Evolutionary conservation across 1,140 invertebrate species (phyloP), one percentile per base, ranked within the genome.

Genomic region (Brachionus rubens): DNA sequence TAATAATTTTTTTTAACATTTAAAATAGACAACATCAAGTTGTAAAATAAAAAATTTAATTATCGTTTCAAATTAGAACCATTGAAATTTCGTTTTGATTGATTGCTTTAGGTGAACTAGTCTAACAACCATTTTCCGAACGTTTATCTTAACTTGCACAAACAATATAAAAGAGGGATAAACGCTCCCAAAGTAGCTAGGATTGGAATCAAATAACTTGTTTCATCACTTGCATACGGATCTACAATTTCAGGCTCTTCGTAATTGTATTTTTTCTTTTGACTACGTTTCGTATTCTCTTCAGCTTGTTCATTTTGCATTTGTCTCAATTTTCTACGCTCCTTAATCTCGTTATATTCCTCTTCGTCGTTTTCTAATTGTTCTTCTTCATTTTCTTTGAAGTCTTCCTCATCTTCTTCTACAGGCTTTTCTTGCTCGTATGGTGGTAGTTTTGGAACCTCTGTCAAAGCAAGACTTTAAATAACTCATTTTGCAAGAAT

Each of bases 141-240:
- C 1, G 10, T 54, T 41, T 28, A 41, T 56, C 36, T 46, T 3
- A 56, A 24, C 14, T 54, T 52, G 16, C 75, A 67, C 21, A 76
- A 28, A 65, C 52, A 76, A 19, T 59, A 76, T n/a, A 76, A 40
- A 40, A 65, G 14, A 47, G 75, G 75, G 48, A 76, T 76, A 41
- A 76, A 48, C 12, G 56, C 56, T 33, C 40, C 75, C 19, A 76
- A 10, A 12, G 75, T 50, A 6, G 54, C 30, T 14, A 76, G 12
- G 46, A 76, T 50, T 28, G 75, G 75, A 26, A 76, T 65, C 6
- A 76, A 76, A 62, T 47, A 76, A 19, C 54, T 76, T 5, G 75
- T 36, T 41, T 62, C 52, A 65, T 76, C 75, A 16, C 5, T 33
- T 21, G 52, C 54, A 46, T 76, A 59, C 2, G 75, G 75, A 76